Evolutionary conservation across 2,113 vertebrate genomes (phyloP), one percentile per base, ranked within the genome.

Genomic region (Oplegnathus fasciatus): DNA sequence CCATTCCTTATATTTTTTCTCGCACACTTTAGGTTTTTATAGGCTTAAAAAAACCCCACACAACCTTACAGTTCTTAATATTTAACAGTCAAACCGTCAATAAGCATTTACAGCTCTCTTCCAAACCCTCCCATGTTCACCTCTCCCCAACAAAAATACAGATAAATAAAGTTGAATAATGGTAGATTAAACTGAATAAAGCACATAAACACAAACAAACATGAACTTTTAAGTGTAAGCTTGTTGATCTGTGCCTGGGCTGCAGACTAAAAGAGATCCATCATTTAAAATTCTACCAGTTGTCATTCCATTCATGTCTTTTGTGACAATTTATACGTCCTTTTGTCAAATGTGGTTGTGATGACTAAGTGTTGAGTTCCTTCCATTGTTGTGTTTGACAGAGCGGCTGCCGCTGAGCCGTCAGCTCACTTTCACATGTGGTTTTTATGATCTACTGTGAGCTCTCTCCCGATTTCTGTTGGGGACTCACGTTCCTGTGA

Each of bases 351-450:
- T 52, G 82, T 18, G 78, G 82, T 74, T 0, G 46, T 28, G 74
- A 71, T 37, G 84, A 80, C 42, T 18, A 55, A 57, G 78, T 54
- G 83, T 22, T 50, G 70, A 71, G 66, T 82, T 90, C 42, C 75
- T 77, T 54, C 71, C 70, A 74, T 86, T 80, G 79, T 85, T 50
- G 46, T 9, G 17, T 85, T 46, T 52, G 80, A 85, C 64, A 32
- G 83, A 83, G 44, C 78, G 46, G 83, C 78, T 72, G 79, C 76
- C 48, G 73, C 50, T 18, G 64, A 17, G 42, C 83, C 82, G 80
- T 75, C 88, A 44, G 52, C 80, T 83, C 64, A 40, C 75, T 80
- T 78, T 83, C 65, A 78, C 15, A 67, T 85, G 82, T 82, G 88
- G 69, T 65, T 37, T 89, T 86, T 55, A 26, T 82, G 80, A 88